Conservation (phyloP, 2,888 invertebrate species). For the Hedychridium roseum region DNA sequence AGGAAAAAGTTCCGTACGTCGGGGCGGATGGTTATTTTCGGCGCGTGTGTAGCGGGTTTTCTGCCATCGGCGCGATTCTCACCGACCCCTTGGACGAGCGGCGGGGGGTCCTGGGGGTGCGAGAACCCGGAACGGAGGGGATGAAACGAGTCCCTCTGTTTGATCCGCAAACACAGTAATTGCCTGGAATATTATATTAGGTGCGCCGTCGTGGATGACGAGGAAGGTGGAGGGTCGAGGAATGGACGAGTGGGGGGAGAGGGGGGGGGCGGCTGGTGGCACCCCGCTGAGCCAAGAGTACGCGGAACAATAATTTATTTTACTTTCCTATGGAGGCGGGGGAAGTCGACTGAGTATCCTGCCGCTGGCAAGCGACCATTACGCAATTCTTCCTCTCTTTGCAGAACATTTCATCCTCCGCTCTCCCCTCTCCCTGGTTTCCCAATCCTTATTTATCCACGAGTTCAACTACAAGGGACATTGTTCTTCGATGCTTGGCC, state of each 20-base stretch:
- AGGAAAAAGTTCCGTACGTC: constrained; percentile 14
- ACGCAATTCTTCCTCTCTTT: background rate
- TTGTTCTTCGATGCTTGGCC: background rate
- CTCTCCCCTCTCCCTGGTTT: background rate
- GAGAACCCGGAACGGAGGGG: constrained; percentile 16
- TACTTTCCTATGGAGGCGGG: constrained; percentile 27
- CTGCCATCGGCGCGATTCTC: constrained; percentile 48
- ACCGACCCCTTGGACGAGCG: constrained; percentile 29
- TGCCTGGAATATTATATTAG: constrained; percentile 64
- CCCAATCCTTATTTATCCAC: background rate
- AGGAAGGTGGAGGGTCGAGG: constrained; percentile 12
- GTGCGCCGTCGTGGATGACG: constrained; percentile 42
- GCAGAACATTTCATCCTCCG: background rate
- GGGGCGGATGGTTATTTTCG: no score
- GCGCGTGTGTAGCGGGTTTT: no score
- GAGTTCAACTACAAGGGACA: background rate
- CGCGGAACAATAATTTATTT: constrained; percentile 46
- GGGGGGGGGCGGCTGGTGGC: constrained; percentile 16
- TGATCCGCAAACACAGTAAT: constrained; percentile 64
- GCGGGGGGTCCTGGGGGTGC: constrained; percentile 15
- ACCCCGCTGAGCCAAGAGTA: constrained; percentile 26
- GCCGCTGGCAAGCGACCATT: constrained; percentile 28
- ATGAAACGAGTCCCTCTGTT: constrained; percentile 55
- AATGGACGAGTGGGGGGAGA: constrained; percentile 1
- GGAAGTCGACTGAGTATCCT: constrained; percentile 20